Conservation (phyloP, 2,113 vertebrate genomes). For the Petrocephalus microphthalmus region DNA sequence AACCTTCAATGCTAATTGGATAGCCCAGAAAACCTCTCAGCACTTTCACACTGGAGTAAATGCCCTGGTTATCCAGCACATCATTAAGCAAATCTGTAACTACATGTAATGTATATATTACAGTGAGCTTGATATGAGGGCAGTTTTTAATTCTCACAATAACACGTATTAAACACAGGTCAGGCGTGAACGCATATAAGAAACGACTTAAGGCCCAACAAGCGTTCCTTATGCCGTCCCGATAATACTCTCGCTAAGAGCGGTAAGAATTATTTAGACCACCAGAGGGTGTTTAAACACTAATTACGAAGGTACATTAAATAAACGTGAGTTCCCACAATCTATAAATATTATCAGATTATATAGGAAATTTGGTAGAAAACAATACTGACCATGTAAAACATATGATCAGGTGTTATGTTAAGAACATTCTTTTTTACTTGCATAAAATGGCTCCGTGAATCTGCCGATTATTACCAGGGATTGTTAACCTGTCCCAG, state of each 20-base stretch:
- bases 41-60: too few relatives aligned
- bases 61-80: too few relatives aligned
- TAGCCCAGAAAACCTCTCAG: not conserved
- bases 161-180: not conserved
- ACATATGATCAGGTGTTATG: not conserved
- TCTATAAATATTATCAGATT: not conserved
- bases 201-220: not conserved
- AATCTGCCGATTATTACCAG: not conserved
- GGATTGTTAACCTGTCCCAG: not conserved
- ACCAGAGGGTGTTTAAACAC: constrained; percentile 3
- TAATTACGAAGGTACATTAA: not conserved
- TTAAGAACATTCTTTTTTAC: not conserved
- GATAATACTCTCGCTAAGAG: not conserved
- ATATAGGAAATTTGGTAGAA: not conserved
- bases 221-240: not conserved
- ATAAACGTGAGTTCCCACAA: not conserved
- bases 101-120: too few relatives aligned
- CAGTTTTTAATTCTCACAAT: too few relatives aligned
- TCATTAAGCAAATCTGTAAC: too few relatives aligned
- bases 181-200: not conserved
- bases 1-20: not conserved
- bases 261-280: not conserved
- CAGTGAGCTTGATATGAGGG: too few relatives aligned
- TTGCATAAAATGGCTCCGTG: not conserved
- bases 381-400: not conserved